phyloP scores from a whole-genome alignment of 2,888 invertebrate species.

The Noctua janthina region DNA sequence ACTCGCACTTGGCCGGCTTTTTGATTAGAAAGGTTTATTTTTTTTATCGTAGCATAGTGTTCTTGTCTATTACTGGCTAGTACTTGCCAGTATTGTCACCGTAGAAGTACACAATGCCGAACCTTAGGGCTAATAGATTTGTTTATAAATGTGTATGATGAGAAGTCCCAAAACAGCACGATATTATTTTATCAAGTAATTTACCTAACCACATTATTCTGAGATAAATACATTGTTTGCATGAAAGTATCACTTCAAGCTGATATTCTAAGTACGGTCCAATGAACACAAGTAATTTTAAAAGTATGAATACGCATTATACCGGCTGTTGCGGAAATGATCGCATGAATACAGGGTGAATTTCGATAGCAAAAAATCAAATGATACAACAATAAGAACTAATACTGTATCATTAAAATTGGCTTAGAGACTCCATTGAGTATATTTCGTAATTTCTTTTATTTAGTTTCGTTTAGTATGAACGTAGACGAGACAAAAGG shows the following conservation, averaged over 20 bases:
- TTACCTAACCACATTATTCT: background rate
- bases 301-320: conserved; percentile 16
- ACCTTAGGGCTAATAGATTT: background rate
- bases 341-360: background rate
- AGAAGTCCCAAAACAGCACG: background rate
- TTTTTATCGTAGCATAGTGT: background rate
- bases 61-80: background rate
- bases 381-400: background rate
- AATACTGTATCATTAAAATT: background rate
- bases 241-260: conserved; percentile 23
- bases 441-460: background rate
- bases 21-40: no score
- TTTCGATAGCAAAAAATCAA: no score
- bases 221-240: background rate
- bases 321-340: background rate
- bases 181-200: background rate
- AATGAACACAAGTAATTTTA: conserved; percentile 26
- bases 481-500: no score
- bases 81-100: background rate
- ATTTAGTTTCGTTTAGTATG: no score
- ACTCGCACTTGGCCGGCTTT: no score
- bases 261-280: conserved; percentile 18
- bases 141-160: background rate
- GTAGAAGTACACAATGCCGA: background rate
- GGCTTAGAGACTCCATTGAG: background rate